Evolutionary conservation across 2,888 invertebrate species (phyloP).

Genomic region (Vanessa cardui): DNA sequence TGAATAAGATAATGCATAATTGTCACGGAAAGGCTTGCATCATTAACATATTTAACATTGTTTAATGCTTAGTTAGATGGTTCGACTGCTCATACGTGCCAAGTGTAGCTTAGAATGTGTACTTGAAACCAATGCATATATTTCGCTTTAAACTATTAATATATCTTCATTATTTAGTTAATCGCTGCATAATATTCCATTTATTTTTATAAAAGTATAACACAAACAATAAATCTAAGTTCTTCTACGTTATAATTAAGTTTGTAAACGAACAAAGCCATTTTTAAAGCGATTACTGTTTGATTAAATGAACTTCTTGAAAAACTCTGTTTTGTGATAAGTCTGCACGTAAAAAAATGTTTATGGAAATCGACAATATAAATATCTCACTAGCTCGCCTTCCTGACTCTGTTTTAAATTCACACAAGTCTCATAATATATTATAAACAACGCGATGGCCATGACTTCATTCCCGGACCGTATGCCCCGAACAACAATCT

Average conservation of each 20-base stretch:
- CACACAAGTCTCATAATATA: conserved; percentile 39
- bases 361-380: conserved; percentile 18
- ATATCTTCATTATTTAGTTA: too few relatives aligned
- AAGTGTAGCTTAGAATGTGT: conserved; percentile 12
- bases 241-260: too few relatives aligned
- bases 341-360: background rate
- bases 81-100: conserved; percentile 15
- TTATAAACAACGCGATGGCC: conserved; percentile 50
- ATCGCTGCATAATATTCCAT: too few relatives aligned
- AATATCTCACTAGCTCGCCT: conserved; percentile 31
- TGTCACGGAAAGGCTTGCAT: conserved; percentile 11
- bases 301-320: too few relatives aligned
- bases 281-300: too few relatives aligned
- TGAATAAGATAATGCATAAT: background rate
- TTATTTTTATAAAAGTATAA: too few relatives aligned
- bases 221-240: too few relatives aligned
- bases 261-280: too few relatives aligned
- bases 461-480: conserved; percentile 52
- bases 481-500: conserved; percentile 46
- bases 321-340: background rate
- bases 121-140: conserved; percentile 7
- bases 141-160: background rate
- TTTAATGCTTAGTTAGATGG: conserved; percentile 13
- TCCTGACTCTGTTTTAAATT: conserved; percentile 29
- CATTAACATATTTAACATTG: conserved; percentile 20